Evolutionary conservation across 2,113 vertebrate species (phyloP).

Genomic region (Aleadryas rufinucha): DNA sequence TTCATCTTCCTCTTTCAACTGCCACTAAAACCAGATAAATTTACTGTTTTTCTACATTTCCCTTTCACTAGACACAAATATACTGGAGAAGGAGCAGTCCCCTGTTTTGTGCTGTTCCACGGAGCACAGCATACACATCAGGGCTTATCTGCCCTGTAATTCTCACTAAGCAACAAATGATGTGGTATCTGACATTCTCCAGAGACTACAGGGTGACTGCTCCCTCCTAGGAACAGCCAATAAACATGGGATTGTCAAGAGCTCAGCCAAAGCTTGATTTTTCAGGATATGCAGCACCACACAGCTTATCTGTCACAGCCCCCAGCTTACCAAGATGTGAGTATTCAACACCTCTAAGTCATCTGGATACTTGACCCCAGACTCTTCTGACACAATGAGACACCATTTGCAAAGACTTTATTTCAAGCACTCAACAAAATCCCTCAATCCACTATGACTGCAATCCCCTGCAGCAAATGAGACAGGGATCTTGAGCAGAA

Average conservation of each 20-base stretch:
- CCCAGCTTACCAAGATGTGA: neutral
- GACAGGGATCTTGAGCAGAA: neutral
- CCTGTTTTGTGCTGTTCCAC: neutral
- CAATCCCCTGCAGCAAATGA: neutral
- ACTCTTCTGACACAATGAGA: neutral
- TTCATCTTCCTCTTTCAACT: neutral
- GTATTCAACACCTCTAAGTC: neutral
- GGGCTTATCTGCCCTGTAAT: neutral
- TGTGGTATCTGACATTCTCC: neutral
- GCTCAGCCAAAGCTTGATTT: neutral
- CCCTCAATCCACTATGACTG: neutral
- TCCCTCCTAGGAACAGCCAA: neutral
- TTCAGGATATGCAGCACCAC: neutral
- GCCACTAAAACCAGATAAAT: neutral
- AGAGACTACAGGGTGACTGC: neutral
- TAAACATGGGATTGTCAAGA: neutral
- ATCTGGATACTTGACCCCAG: neutral
- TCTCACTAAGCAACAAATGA: neutral
- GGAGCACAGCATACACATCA: neutral
- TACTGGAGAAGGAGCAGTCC: neutral
- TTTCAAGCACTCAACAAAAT: neutral
- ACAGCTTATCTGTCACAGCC: neutral
- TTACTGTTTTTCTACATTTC: neutral
- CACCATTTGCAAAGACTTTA: neutral
- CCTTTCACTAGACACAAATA: neutral